Conservation (phyloP, 64 coral and sea anemone genomes). For the Exaiptasia diaphana region DNA sequence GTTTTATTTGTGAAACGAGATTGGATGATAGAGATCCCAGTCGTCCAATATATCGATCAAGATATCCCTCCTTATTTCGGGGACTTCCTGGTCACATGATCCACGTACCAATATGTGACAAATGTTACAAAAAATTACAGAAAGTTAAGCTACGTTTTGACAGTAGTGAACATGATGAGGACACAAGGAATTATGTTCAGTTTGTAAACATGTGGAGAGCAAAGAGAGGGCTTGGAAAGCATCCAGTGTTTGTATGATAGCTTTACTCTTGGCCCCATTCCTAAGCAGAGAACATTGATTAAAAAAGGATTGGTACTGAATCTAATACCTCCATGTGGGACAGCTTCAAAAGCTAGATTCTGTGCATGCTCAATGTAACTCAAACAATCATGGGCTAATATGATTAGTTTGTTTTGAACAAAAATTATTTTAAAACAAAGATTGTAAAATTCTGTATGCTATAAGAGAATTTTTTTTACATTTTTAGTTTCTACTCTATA, state of each 20-base stretch:
- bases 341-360: no score
- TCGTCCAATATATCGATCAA: conserved; percentile 45
- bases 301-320: no score
- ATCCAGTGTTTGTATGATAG: background rate
- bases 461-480: no score
- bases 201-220: conserved; percentile 81
- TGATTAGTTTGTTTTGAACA: no score
- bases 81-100: conserved; percentile 15
- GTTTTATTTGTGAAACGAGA: conserved; percentile 76
- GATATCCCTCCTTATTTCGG: conserved; percentile 67
- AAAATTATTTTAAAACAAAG: no score
- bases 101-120: conserved; percentile 32
- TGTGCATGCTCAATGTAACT: no score
- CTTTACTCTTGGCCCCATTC: no score
- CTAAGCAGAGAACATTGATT: no score
- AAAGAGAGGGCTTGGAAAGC: conserved; percentile 43
- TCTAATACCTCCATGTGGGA: no score
- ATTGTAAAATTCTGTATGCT: no score
- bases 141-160: conserved; percentile 74
- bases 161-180: conserved; percentile 52
- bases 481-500: no score
- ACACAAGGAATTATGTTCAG: conserved; percentile 56
- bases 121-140: conserved; percentile 61
- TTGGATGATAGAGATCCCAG: conserved; percentile 24
- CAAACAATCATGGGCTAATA: no score